Base-by-base conservation (phyloP, 2,888 invertebrate genomes). In the Yponomeuta cagnagella region DNA sequence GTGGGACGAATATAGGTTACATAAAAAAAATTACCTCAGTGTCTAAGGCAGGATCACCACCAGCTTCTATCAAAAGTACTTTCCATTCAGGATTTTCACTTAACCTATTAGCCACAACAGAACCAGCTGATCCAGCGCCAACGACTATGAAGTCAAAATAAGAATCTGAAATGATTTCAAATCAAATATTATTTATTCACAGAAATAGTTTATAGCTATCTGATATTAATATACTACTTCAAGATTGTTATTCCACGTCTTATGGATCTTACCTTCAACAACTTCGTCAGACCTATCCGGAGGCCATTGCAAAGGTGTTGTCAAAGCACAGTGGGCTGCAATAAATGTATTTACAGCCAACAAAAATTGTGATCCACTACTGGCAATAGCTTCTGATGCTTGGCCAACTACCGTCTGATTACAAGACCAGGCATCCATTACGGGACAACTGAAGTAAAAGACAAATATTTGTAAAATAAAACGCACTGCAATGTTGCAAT, bases 261-360 rank as follows among this genome's bases (percentile, higher is more conserved):
- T 43, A 8, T 43, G 43, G 43, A 48, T 63, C 69, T 73, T 71
- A 75, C 75, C 74, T 70, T 74, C 58, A 70, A 82, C 12, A 8
- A 86, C 74, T 64, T 84, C 85, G 23, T 77, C 77, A 33, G 73
- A 83, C 63, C 77, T 82, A 74, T 93, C 93, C 8, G 77, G 76
- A 0, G 94, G 94, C 83, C 93, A 93, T 69, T 84, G 80, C 2
- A 77, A 78, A 43, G 82, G 79, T 3, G 82, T 82, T n/a, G 84
- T 84, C 30, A 94, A 75, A 2, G 84, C 80, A 76, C 94, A 94
- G 77, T 92, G 93, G 0, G 93, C 88, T 5, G 85, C 76, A 71
- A 94, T 77, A 15, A 95, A 75, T 2, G 93, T 66, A 37, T 31
- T 66, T 12, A 66, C 66, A 12, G 66, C 66, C 10, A 10, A 10